These are phyloP conservation scores for Campoletis sonorensis DNA, from an alignment of 1,140 invertebrate genomes.

Conservation along the genomic window DNA sequence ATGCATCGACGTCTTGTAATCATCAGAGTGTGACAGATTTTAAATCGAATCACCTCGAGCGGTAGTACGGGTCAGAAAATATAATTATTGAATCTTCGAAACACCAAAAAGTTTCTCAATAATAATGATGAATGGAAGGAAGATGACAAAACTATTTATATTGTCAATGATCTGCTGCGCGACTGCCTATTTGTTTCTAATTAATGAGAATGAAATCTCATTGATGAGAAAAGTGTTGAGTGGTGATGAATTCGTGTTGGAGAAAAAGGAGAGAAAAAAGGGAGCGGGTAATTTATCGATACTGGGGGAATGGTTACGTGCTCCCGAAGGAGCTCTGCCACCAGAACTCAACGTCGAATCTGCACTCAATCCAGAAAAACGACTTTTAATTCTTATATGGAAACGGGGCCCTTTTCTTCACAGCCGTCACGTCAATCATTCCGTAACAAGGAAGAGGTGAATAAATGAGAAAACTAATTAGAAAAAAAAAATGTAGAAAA, in stretches of 20 bases:
- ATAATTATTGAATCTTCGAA: too few species aligned
- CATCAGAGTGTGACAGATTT: too few species aligned
- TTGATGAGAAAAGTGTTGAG: neutral
- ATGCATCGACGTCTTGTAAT: too few species aligned
- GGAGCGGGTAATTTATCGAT: constrained; percentile 30
- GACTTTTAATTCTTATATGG: constrained; percentile 70
- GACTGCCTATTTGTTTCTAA: too few species aligned
- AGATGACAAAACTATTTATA: too few species aligned
- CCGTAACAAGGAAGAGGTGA: constrained; percentile 61
- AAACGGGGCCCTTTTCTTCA: constrained; percentile 70
- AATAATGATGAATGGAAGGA: too few species aligned
- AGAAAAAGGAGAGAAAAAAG: neutral
- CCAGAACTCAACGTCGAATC: constrained; percentile 1
- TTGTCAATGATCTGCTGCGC: too few species aligned
- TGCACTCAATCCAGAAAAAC: neutral
- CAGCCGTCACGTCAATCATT: constrained; percentile 68
- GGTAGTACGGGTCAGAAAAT: too few species aligned
- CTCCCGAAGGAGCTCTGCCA: constrained; percentile 50
- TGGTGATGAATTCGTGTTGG: neutral
- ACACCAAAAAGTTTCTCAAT: too few species aligned
- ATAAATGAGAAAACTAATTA: neutral
- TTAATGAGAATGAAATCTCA: too few species aligned
- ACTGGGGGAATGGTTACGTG: constrained; percentile 58
- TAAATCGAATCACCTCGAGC: too few species aligned
- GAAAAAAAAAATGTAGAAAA: neutral